Percentiles rank a stretch among this genome's conserved stretches.
Conservation (phyloP, 2,888 invertebrate genomes). For the Polydrusus pterygomalis region DNA sequence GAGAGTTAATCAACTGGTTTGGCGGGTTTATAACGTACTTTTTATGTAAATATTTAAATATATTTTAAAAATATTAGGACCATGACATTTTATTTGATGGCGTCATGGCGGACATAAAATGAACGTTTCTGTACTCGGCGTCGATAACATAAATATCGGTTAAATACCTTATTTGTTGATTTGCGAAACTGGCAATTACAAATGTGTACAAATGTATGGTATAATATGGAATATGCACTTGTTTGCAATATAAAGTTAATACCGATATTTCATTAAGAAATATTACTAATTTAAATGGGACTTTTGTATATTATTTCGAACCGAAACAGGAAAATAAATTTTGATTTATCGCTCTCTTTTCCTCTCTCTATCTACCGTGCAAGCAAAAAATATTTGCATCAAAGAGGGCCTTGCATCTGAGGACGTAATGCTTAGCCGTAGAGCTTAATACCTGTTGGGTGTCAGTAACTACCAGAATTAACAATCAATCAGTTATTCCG, state of each 20-base stretch:
- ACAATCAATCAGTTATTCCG: too few species aligned
- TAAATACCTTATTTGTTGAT: conserved; percentile 2
- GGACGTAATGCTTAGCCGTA: too few species aligned
- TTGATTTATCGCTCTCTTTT: too few species aligned
- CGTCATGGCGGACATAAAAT: conserved; percentile 20
- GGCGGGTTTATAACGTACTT: conserved; percentile 5
- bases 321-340: too few species aligned
- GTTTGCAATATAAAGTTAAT: not conserved
- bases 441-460: too few species aligned
- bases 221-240: not conserved
- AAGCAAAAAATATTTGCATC: too few species aligned
- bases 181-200: not conserved
- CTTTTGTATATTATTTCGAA: too few species aligned
- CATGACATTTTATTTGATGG: conserved; percentile 18
- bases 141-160: not conserved
- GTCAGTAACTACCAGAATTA: too few species aligned
- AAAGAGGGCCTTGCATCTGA: too few species aligned
- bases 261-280: too few species aligned
- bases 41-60: conserved; percentile 21
- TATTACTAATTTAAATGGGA: too few species aligned
- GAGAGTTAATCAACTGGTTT: not conserved
- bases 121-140: conserved; percentile 7
- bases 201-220: not conserved
- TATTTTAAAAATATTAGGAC: not conserved
- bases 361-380: too few species aligned